Evolutionary conservation across 2,888 invertebrate genomes (phyloP).

Genomic region (Torymus auratus): DNA sequence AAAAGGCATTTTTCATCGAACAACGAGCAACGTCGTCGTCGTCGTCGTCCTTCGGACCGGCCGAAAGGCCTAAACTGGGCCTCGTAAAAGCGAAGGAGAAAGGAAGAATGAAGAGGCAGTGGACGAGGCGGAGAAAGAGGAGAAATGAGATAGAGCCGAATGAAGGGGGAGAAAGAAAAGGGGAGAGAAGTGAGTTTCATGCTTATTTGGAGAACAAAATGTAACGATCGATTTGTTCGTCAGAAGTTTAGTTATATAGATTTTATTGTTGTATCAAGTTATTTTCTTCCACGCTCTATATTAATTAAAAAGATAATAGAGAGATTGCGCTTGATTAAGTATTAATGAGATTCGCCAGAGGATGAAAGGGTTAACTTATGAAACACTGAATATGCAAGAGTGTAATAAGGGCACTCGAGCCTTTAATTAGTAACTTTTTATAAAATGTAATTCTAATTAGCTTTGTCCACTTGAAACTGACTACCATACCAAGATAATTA

Average conservation of each 20-base stretch:
- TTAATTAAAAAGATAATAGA: neutral
- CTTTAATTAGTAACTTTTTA: constrained; percentile 6
- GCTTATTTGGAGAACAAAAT: too few species aligned
- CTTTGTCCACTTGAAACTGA: too few species aligned
- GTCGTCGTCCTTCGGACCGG: constrained; percentile 14
- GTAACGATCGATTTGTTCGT: too few species aligned
- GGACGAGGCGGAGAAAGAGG: neutral
- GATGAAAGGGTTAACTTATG: neutral
- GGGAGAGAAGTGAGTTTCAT: neutral
- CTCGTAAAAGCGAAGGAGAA: constrained; percentile 33
- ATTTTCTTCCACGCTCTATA: too few species aligned
- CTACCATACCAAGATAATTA: too few species aligned
- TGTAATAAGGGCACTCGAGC: neutral
- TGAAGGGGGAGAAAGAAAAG: neutral
- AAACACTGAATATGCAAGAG: neutral
- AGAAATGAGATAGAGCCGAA: constrained; percentile 2
- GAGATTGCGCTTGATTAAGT: constrained; percentile 17
- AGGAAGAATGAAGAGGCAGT: constrained; percentile 1
- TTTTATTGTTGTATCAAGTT: too few species aligned
- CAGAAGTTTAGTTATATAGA: too few species aligned
- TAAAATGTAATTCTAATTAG: neutral
- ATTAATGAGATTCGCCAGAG: constrained; percentile 20
- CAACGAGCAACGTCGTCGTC: constrained; percentile 33
- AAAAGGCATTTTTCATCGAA: constrained; percentile 53
- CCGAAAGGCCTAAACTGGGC: constrained; percentile 26